A percentile compares a stretch with the other conserved stretches of the same genome.
phyloP scores from a whole-genome alignment of 2,797 vertebrate genomes.

The Etheostoma perlongum region DNA sequence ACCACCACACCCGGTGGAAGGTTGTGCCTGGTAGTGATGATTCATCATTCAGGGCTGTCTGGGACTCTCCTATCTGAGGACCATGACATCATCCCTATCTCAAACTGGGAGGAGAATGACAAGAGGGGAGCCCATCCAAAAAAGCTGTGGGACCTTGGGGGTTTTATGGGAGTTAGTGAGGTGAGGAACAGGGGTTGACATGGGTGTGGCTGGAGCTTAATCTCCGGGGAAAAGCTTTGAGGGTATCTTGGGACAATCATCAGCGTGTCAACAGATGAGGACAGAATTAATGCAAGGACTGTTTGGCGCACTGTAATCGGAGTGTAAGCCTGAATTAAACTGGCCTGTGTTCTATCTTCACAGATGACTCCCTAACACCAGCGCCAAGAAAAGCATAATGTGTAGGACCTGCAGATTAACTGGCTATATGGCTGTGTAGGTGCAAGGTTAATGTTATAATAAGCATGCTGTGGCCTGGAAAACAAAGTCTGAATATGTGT shows the following conservation, averaged over 20 bases:
- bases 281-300: conserved; percentile 54
- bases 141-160: conserved; percentile 41
- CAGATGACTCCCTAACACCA: conserved; percentile 75
- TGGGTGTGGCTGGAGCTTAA: conserved; percentile 46
- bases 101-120: conserved; percentile 73
- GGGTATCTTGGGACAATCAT: conserved; percentile 63
- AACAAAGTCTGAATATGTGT: conserved; percentile 43
- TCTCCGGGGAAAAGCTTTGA: conserved; percentile 38
- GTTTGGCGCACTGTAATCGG: conserved; percentile 54
- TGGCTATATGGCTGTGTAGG: conserved; percentile 47
- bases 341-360: conserved; percentile 74
- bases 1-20: conserved; percentile 61
- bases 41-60: conserved; percentile 72
- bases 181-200: conserved; percentile 56
- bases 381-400: conserved; percentile 78
- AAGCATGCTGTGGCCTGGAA: conserved; percentile 36
- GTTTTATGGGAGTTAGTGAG: conserved; percentile 51
- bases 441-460: conserved; percentile 65
- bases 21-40: conserved; percentile 74
- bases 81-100: conserved; percentile 80
- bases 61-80: conserved; percentile 72
- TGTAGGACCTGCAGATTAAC: conserved; percentile 62
- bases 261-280: conserved; percentile 57
- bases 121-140: conserved; percentile 61
- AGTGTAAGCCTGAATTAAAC: conserved; percentile 69